Conservation (phyloP, 2,113 vertebrate species). For the Sander vitreus region DNA sequence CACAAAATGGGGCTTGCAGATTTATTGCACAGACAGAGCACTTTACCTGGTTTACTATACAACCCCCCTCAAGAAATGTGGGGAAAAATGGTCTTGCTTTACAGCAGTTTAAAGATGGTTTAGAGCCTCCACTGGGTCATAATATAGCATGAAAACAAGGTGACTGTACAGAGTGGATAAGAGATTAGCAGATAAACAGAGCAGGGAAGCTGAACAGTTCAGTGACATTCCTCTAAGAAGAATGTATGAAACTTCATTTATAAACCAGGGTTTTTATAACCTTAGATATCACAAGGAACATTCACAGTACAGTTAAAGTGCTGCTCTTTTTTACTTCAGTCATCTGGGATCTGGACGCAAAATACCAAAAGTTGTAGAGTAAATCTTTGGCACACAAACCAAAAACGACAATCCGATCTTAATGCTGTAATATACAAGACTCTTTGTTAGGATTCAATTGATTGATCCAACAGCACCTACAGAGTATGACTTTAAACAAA, state of each 20-base stretch:
- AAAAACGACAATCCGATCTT: not conserved
- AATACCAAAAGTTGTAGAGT: not conserved
- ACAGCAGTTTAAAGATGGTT: slow-evolving; percentile 34
- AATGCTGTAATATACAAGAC: not conserved
- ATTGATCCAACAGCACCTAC: not conserved
- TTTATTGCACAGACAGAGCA: slow-evolving; percentile 35
- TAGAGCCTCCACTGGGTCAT: slow-evolving; percentile 18
- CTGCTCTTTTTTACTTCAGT: not conserved
- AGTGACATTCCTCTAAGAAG: not conserved
- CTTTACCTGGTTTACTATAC: slow-evolving; percentile 38
- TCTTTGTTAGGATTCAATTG: not conserved
- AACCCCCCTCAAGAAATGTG: slow-evolving; percentile 23
- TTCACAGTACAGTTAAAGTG: not conserved
- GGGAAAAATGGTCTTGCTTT: slow-evolving; percentile 11
- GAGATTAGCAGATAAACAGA: slow-evolving; percentile 10
- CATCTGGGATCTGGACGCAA: not conserved
- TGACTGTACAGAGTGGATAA: slow-evolving; percentile 1
- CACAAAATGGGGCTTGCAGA: slow-evolving; percentile 52
- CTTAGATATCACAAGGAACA: not conserved
- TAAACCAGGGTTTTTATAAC: not conserved
- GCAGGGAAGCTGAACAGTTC: not conserved
- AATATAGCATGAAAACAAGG: slow-evolving; percentile 19
- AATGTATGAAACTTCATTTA: not conserved
- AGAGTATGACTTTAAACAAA: not conserved
- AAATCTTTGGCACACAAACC: not conserved